phyloP scores from a whole-genome alignment of 2,113 vertebrate species.

The Ploceus nigricollis region DNA sequence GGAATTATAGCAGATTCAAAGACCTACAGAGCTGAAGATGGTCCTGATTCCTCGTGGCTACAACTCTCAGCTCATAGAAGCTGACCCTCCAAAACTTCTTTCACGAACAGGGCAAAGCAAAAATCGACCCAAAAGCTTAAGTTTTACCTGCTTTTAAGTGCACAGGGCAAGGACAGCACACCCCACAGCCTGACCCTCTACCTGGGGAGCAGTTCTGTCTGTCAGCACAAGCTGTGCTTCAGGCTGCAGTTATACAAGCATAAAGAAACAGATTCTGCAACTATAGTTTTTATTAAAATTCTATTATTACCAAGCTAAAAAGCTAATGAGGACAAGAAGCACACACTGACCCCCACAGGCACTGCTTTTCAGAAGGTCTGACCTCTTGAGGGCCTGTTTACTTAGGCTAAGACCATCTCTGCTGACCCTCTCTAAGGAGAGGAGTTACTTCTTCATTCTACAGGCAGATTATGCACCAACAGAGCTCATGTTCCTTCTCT shows the following conservation, averaged over 20 bases:
- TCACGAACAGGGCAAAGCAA: not conserved
- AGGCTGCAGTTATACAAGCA: not conserved
- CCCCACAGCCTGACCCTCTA: not conserved
- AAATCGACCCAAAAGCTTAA: not conserved
- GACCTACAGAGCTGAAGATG: not conserved
- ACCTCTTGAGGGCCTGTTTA: not conserved
- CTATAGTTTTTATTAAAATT: not conserved
- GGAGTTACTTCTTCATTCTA: not conserved
- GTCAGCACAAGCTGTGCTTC: not conserved
- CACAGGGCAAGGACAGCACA: not conserved
- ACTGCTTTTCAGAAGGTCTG: not conserved
- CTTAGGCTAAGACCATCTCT: not conserved
- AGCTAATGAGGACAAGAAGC: not conserved
- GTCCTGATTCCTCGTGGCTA: not conserved
- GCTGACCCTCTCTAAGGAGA: not conserved
- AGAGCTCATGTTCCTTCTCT: not conserved
- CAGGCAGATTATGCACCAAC: not conserved
- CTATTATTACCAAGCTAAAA: not conserved
- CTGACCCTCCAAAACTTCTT: not conserved
- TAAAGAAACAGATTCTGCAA: not conserved
- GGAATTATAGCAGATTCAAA: not conserved
- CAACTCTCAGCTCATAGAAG: not conserved
- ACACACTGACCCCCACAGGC: not conserved
- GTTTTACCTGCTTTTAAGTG: not conserved
- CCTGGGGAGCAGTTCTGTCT: not conserved